Evolutionary conservation across 2,797 vertebrate genomes (phyloP).

Genomic region (Cephalopachus bancanus): DNA sequence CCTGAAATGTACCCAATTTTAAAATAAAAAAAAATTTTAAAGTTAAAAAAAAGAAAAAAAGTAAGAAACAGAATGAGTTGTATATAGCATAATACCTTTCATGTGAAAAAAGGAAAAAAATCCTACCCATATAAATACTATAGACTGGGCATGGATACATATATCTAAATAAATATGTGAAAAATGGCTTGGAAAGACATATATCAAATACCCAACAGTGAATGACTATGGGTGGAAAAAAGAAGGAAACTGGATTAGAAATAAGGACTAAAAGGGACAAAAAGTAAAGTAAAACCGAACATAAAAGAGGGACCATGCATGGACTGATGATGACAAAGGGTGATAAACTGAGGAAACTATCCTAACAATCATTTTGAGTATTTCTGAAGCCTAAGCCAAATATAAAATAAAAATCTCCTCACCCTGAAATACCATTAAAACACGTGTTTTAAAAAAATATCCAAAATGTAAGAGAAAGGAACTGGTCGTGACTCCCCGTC

Average conservation of each 20-base stretch:
- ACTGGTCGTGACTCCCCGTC: neutral
- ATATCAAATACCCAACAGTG: neutral
- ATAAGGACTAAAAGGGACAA: conserved; percentile 20
- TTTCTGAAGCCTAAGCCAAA: conserved; percentile 58
- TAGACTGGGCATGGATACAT: neutral
- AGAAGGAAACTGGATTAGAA: neutral
- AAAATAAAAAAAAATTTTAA: no score
- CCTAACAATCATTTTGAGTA: conserved; percentile 13
- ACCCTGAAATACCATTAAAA: conserved; percentile 45
- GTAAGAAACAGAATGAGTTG: conserved; percentile 49
- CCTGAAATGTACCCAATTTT: no score
- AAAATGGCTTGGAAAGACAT: conserved; percentile 11
- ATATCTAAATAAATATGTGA: conserved; percentile 15
- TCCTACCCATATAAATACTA: neutral
- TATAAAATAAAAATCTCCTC: conserved; percentile 38
- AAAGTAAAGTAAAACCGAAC: conserved; percentile 38
- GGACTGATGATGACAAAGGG: conserved; percentile 31
- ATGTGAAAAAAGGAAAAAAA: neutral
- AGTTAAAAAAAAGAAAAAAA: conserved; percentile 13
- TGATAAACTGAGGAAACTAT: conserved; percentile 11
- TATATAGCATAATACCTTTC: neutral
- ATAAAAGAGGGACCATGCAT: neutral
- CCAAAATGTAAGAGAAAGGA: neutral
- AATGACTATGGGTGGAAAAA: neutral
- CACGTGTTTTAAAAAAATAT: neutral